Base-by-base conservation (phyloP, 2,113 vertebrate species). In the Merops nubicus region DNA sequence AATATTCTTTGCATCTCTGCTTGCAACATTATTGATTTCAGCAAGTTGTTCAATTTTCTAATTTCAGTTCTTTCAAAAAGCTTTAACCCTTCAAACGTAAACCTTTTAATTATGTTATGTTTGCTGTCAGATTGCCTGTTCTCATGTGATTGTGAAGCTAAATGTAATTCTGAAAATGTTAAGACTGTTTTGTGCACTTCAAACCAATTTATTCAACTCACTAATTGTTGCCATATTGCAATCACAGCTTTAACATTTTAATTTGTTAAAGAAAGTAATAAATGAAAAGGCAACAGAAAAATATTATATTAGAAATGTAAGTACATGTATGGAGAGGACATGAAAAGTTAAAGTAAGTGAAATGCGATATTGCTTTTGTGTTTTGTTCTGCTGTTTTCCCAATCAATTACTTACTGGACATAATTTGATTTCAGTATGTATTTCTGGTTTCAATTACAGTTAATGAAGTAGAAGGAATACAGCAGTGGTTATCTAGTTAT, bases 21-120 rank as follows among this genome's bases (percentile, higher is more conserved):
- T 85, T 65, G 60, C 50, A 90, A 59, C 1, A 0, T 36, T 83
- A 91, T 90, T 83, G 67, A 87, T 94, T 88, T 91, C 59, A 79
- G 65, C 26, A 69, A 89, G 43, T 54, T 79, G 45, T 88, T 95
- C 28, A 36, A 54, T 94, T 82, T 89, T 74, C 63, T 43, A 79
- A 91, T 89, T 85, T 87, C 2, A 60, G 89, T 94, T 88, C 36
- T 88, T 93, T 94, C 65, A 54, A 75, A 85, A 31, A 76, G 53
- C 74, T 95, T 89, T 83, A 78, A 95, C 12, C 54, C 48, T 83
- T 88, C 78, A 76, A 88, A 53, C 12, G 5, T 80, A 88, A 91
- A 90, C 13, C 38, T 73, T 93, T 80, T 47, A 45, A 88, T 93
- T 85, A 75, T 33, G 26, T 26, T 81, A 22, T 43, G 70, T 50